phyloP scores from a whole-genome alignment of 1,140 invertebrate genomes.

The Anoplophora glabripennis region DNA sequence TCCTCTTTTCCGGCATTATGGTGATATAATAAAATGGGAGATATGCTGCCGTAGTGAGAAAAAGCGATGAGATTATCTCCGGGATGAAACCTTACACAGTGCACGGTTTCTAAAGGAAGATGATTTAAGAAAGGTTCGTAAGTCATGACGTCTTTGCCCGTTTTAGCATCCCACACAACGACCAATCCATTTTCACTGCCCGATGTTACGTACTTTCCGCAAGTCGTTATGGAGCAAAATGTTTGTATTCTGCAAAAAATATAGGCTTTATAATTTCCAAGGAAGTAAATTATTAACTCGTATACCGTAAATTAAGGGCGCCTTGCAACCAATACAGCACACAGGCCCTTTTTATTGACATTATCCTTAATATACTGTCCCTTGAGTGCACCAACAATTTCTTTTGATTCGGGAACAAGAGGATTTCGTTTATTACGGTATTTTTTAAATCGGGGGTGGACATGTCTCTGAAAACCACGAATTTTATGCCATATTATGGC shows the following conservation, averaged over 20 bases:
- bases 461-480: constrained; percentile 29
- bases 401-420: constrained; percentile 36
- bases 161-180: constrained; percentile 33
- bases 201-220: constrained; percentile 22
- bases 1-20: too few relatives aligned
- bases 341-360: constrained; percentile 33
- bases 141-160: constrained; percentile 21
- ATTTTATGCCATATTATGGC: too few relatives aligned
- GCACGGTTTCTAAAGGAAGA: constrained; percentile 20
- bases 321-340: constrained; percentile 33
- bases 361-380: constrained; percentile 36
- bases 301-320: constrained; percentile 28
- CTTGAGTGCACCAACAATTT: constrained; percentile 40
- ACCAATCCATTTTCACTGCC: constrained; percentile 33
- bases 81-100: constrained; percentile 33
- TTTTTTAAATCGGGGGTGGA: constrained; percentile 34
- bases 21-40: constrained; percentile 21
- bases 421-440: constrained; percentile 42
- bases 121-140: constrained; percentile 23
- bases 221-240: constrained; percentile 29
- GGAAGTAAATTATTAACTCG: too few relatives aligned
- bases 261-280: neutral
- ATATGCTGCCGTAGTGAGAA: constrained; percentile 26
- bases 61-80: constrained; percentile 28
- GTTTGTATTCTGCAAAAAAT: constrained; percentile 32